A percentile compares a stretch with the other conserved stretches of the same genome.
Evolutionary conservation across 2,888 invertebrate species (phyloP).

Genomic region (Hololepta plana): DNA sequence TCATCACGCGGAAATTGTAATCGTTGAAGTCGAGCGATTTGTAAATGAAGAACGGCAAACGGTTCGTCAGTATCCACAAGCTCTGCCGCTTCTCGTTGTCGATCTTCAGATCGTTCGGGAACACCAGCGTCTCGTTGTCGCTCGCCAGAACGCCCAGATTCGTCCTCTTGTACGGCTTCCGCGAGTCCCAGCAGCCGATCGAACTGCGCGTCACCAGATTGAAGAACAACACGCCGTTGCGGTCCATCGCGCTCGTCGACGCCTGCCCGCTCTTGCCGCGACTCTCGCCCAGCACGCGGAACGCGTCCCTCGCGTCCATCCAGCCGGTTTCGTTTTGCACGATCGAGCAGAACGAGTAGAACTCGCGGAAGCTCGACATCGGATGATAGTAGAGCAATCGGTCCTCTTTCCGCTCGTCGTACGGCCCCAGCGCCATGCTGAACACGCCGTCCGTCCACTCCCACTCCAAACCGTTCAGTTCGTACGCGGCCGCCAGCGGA

Average conservation of each 20-base stretch:
- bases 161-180: conserved; percentile 43
- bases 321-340: conserved; percentile 40
- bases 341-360: conserved; percentile 47
- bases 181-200: conserved; percentile 65
- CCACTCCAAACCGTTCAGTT: conserved; percentile 55
- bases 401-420: conserved; percentile 30
- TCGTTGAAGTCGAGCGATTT: conserved; percentile 40
- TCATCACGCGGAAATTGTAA: conserved; percentile 57
- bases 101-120: conserved; percentile 65
- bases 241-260: conserved; percentile 54
- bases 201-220: conserved; percentile 61
- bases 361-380: conserved; percentile 66
- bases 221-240: conserved; percentile 46
- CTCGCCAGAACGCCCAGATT: conserved; percentile 44
- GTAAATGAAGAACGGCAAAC: conserved; percentile 54
- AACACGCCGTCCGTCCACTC: conserved; percentile 73
- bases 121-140: conserved; percentile 45
- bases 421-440: conserved; percentile 50
- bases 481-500: conserved; percentile 54
- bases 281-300: conserved; percentile 24
- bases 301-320: conserved; percentile 20
- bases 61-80: conserved; percentile 62
- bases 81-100: conserved; percentile 49
- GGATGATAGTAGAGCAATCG: conserved; percentile 60
- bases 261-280: conserved; percentile 47